Evolutionary conservation across 2,888 invertebrate genomes (phyloP), one percentile per base, ranked within the genome.

Genomic region (Halictus quadricinctus): DNA sequence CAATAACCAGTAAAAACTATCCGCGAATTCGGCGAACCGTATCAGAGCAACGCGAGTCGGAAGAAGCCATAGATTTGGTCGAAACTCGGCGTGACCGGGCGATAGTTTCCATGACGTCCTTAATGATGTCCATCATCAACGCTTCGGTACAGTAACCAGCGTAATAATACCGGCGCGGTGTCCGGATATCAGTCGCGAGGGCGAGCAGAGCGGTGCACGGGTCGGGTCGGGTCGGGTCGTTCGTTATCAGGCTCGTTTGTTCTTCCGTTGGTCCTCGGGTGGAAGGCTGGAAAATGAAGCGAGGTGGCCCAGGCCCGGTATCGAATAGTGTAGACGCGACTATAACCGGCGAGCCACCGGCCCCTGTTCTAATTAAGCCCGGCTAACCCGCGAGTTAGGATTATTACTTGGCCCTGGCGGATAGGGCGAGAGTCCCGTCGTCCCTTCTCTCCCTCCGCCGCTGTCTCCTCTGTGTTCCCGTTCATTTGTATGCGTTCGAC

Each of bases 291-390:
- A 79, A 87, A 88, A 87, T 87, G 90, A 87, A 86, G 80, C 88
- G 83, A 86, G 87, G 87, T 87, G 83, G 83, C 84, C 76, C 60
- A 8, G 25, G 76, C 54, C 46, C 86, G 76, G 87, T 90, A 90
- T 89, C 91, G 90, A 91, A 92, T 91, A 89, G 89, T 84, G 80
- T 89, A 89, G 88, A 91, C 89, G 91, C 89, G 90, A 90, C 91
- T 90, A 90, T 90, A 91, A 87, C 89, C 86, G 79, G 87, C 92
- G 86, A 92, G 89, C 91, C 91, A 88, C 91, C 91, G 91, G 93
- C 90, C 93, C 92, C 90, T 89, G 93, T 92, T 92, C 93, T 94
- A 94, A 94, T 94, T 94, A 94, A 94, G 93, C 93, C 87, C 90
- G 86, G 92, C 93, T 92, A 93, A 93, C 92, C 91, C 91, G 92